A percentile compares a stretch with the other conserved stretches of the same genome.
Evolutionary conservation across 2,797 vertebrate species (phyloP).

Genomic region (Gorsachius magnificus): DNA sequence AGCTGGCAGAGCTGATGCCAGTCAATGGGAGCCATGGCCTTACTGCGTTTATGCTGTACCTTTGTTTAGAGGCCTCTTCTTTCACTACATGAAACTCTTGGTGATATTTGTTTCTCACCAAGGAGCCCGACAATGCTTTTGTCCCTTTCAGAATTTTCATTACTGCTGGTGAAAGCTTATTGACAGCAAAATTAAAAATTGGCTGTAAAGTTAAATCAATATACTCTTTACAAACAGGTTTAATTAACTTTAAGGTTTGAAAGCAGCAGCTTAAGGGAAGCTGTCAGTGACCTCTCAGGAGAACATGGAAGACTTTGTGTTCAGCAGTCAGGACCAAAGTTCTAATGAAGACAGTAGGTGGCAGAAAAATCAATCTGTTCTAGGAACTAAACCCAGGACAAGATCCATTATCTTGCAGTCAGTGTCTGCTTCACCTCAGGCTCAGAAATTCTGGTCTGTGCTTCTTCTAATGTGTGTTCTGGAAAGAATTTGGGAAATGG

Average conservation of each 20-base stretch:
- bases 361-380: constrained; percentile 3
- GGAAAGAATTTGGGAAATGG: not conserved
- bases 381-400: not conserved
- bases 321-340: not conserved
- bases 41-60: not conserved
- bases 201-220: not conserved
- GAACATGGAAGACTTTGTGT: not conserved
- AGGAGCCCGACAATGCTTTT: fast-evolving
- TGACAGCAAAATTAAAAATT: not conserved
- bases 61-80: not conserved
- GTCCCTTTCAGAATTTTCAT: not conserved
- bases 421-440: not conserved
- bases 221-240: not conserved
- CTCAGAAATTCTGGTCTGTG: not conserved
- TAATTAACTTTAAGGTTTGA: not conserved
- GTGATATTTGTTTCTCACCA: not conserved
- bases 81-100: not conserved
- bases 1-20: not conserved
- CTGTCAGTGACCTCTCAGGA: not conserved
- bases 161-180: not conserved
- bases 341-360: not conserved
- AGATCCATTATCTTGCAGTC: not conserved
- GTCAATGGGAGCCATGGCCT: not conserved
- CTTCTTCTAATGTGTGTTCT: not conserved
- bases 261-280: not conserved